Base-by-base conservation (phyloP, 2,888 invertebrate genomes). In the Apocheima hispidaria region DNA sequence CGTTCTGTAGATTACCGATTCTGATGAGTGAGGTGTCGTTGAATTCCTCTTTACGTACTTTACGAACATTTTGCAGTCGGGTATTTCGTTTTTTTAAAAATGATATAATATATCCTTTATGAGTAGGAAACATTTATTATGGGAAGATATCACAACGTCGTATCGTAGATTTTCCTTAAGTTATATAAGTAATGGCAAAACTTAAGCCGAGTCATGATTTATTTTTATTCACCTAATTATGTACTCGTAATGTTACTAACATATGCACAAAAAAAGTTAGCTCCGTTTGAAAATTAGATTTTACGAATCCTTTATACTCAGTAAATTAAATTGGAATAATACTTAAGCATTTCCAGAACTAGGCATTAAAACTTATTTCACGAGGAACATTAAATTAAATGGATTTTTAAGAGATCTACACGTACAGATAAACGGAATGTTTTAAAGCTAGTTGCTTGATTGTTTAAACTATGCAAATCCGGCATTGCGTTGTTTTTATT, bases 401-500 rank as follows among this genome's bases (percentile, higher is more conserved):
- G 48, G 52, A 46, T 54, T 52, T 51, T 53, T 21, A 49, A 53
- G 53, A 53, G 61, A 62, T 62, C 10, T 7, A 41, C 55, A 51
- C 51, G 26, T 12, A 30, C 35, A 56, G 56, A 57, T 62, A 56
- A 40, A 41, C 18, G 30, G 38, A 20, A 30, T 48, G 41, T n/a
- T 50, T 50, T 53, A 41, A 54, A 55, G 46, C 46, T 40, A 20
- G 35, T 44, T 40, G 60, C 20, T 65, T 57, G 63, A 52, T 66
- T 58, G 63, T 66, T 66, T 63, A 65, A 68, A 66, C 60, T 61
- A 59, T 16, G 41, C 51, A 54, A 64, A 59, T 35, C 23, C 33
- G 21, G 50, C 23, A 30, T 51, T 56, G 43, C 56, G 59, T 57
- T 65, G 68, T 71, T 68, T 58, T 71, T 66, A 67, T 70, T 66